phyloP scores from a whole-genome alignment of 2,797 vertebrate species.

The Lophius americanus region DNA sequence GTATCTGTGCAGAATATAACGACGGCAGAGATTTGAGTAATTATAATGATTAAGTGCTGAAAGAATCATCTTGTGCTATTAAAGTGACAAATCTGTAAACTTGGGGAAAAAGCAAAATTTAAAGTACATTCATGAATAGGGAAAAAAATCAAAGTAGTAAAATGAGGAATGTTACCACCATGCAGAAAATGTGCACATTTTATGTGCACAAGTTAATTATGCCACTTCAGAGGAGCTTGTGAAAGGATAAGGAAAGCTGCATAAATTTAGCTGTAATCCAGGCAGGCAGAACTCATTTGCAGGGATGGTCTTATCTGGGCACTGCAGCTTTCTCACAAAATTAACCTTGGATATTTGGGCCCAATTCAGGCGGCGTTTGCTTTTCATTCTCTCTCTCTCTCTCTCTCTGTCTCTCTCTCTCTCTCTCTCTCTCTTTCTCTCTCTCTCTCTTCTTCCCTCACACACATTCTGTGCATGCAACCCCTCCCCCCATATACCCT shows the following conservation, averaged over 20 bases:
- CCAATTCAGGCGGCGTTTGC: constrained; percentile 99
- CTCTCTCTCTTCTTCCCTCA: constrained; percentile 25
- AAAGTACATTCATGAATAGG: constrained; percentile 90
- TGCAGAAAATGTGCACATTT: constrained; percentile 99
- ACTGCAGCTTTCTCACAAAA: constrained; percentile 99
- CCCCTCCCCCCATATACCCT: constrained; percentile 67
- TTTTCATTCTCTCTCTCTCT: constrained; percentile 82
- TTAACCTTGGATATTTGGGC: constrained; percentile 99
- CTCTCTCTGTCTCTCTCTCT: constrained; percentile 47
- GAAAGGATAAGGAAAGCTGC: constrained; percentile 99
- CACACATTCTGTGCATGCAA: constrained; percentile 58
- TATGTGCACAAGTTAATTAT: constrained; percentile 99
- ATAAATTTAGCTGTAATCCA: constrained; percentile 99
- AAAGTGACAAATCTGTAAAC: constrained; percentile 79
- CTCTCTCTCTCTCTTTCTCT: constrained; percentile 65
- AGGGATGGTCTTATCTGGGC: constrained; percentile 98
- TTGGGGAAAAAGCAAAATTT: constrained; percentile 80
- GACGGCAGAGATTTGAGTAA: constrained; percentile 59
- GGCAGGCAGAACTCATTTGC: constrained; percentile 99
- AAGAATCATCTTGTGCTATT: constrained; percentile 73
- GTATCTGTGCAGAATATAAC: constrained; percentile 45
- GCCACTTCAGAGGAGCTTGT: constrained; percentile 99
- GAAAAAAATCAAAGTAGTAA: constrained; percentile 87
- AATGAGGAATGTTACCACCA: constrained; percentile 96
- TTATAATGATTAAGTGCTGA: constrained; percentile 66